Conservation (phyloP, 2,797 vertebrate species). For the Pelodytes ibericus region DNA sequence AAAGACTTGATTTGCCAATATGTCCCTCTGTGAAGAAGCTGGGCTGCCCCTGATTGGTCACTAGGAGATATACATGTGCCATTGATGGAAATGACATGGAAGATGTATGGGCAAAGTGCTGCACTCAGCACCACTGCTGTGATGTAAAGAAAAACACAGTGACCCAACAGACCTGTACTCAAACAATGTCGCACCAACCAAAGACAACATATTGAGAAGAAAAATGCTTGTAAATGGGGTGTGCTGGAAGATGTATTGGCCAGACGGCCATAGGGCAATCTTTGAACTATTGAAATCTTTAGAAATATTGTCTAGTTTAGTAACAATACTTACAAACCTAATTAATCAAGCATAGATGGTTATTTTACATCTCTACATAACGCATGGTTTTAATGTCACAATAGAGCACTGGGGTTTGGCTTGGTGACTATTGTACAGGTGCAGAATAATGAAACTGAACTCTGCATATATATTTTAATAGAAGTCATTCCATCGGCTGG, state of each 20-base stretch:
- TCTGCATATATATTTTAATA: conserved; percentile 27
- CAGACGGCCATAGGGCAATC: conserved; percentile 78
- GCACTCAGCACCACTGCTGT: conserved; percentile 77
- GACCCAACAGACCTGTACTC: conserved; percentile 77
- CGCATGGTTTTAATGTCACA: conserved; percentile 71
- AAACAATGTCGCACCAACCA: conserved; percentile 82
- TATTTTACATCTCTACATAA: conserved; percentile 74
- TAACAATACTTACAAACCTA: conserved; percentile 83
- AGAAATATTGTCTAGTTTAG: conserved; percentile 81
- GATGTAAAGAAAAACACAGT: conserved; percentile 76
- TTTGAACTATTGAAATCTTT: conserved; percentile 84
- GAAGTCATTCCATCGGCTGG: conserved; percentile 1
- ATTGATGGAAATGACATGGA: conserved; percentile 82
- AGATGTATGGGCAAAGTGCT: conserved; percentile 81
- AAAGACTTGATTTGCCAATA: conserved; percentile 73
- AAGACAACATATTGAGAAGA: conserved; percentile 83
- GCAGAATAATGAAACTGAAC: conserved; percentile 60
- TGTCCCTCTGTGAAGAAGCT: conserved; percentile 70
- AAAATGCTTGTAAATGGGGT: conserved; percentile 78
- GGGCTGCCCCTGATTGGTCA: conserved; percentile 76
- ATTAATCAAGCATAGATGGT: conserved; percentile 83
- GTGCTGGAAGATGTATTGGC: conserved; percentile 80
- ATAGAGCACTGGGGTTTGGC: conserved; percentile 70
- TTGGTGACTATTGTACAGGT: conserved; percentile 68
- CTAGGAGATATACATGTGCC: conserved; percentile 76